phyloP scores from a whole-genome alignment of 2,888 invertebrate genomes.

The Papilio elwesi region DNA sequence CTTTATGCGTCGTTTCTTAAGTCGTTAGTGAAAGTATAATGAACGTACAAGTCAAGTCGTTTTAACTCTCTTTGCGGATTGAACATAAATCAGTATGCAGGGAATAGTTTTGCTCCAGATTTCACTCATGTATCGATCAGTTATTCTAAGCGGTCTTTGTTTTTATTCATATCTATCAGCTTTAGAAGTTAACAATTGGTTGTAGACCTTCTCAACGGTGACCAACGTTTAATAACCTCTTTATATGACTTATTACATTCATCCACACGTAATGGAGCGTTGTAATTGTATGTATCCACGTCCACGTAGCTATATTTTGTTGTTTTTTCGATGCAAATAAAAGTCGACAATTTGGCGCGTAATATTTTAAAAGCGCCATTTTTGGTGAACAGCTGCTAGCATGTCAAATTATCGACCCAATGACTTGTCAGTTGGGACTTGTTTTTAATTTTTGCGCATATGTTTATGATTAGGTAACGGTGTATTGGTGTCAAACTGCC shows the following conservation, averaged over 20 bases:
- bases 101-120: constrained; percentile 9
- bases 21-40: neutral
- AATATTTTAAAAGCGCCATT: neutral
- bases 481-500: neutral
- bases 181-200: neutral
- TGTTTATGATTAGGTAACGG: neutral
- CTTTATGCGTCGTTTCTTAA: neutral
- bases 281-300: too few species aligned
- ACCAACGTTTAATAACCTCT: too few species aligned
- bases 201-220: too few species aligned
- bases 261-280: neutral
- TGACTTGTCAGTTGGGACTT: neutral
- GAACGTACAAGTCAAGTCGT: neutral
- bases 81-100: constrained; percentile 9
- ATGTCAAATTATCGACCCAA: neutral
- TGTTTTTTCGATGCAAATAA: neutral
- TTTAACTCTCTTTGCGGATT: constrained; percentile 1
- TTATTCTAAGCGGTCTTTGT: neutral
- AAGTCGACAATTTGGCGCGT: neutral
- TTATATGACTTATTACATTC: neutral
- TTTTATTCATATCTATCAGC: neutral
- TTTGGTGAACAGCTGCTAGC: neutral
- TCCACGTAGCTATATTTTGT: neutral
- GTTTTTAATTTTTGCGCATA: neutral
- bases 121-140: constrained; percentile 3